Base-by-base conservation (phyloP, 1,140 invertebrate species). In the Drosophila watanabei region DNA sequence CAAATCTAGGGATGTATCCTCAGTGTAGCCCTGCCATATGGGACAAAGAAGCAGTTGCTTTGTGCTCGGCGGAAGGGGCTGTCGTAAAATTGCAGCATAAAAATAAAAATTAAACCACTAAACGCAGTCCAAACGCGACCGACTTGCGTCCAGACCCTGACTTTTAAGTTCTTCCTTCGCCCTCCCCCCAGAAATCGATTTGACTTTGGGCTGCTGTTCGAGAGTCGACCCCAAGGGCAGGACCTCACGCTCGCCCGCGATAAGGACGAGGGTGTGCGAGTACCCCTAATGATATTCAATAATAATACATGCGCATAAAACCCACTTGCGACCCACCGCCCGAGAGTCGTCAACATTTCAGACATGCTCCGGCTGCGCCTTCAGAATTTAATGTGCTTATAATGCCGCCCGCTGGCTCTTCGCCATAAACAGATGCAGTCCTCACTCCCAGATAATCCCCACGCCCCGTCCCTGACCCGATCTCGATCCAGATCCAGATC, bases 311-410 rank as follows among this genome's bases (percentile, higher is more conserved):
- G 75, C 75, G 64, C 82, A 90, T 91, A 91, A 90, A 91, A 91
- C 80, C 82, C 87, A 90, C 86, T 90, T 86, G 86, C 82, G 76
- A 60, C 70, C 69, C 64, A 51, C 56, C 35, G 75, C 58, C 45
- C 59, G 63, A 49, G 16, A 73, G 75, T 76, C 63, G 65, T 82
- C 83, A 83, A 57, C 72, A 88, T 84, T 88, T 83, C 68, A 86
- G 86, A 72, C 86, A 90, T 90, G 85, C 86, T 66, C 84, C 70
- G 86, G 60, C 61, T 86, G 84, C 61, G 86, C 79, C 86, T 90
- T 91, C 75, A 75, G 86, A 90, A 90, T 89, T 91, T 89, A 90
- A 90, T 91, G 86, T 90, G 86, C 86, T 90, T 90, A 91, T 90
- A 90, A 90, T 90, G 82, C 86, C 86, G 86, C 87, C 87, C 79